Conservation (phyloP, 2,113 vertebrate species). For the Nyctibius bracteatus region DNA sequence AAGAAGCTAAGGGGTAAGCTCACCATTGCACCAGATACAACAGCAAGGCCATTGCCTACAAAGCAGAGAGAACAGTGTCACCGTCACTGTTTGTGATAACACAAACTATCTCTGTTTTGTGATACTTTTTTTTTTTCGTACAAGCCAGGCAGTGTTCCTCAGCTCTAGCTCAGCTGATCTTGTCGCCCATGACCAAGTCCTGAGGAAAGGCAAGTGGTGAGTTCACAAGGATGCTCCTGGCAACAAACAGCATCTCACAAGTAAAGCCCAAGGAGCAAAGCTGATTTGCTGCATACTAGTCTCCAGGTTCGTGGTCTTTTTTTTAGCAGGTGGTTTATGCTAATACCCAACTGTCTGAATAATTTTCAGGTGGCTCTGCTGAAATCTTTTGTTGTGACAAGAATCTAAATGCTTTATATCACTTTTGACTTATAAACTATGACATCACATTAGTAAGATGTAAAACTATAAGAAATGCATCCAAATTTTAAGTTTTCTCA, state of each 20-base stretch:
- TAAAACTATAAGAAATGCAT: neutral
- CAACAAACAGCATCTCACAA: neutral
- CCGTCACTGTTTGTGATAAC: neutral
- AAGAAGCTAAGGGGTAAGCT: neutral
- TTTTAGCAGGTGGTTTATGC: neutral
- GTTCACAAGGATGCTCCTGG: neutral
- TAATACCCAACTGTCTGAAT: neutral
- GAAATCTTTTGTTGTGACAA: neutral
- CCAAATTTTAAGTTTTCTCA: neutral
- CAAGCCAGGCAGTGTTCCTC: neutral
- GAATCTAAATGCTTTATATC: neutral
- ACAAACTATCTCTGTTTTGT: neutral
- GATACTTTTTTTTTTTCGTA: neutral
- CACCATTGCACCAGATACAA: neutral
- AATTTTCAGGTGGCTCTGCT: neutral
- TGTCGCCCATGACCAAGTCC: fast-evolving
- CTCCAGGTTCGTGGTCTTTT: neutral
- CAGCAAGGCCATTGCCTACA: neutral
- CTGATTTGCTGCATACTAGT: neutral
- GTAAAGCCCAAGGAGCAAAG: neutral
- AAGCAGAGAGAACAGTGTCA: neutral
- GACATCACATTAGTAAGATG: neutral
- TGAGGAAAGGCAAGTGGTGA: neutral
- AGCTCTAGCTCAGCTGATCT: neutral
- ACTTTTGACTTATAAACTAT: neutral